These are phyloP conservation scores for Lymantria dispar DNA, from an alignment of 2,888 invertebrate species.

Conservation along the genomic window DNA sequence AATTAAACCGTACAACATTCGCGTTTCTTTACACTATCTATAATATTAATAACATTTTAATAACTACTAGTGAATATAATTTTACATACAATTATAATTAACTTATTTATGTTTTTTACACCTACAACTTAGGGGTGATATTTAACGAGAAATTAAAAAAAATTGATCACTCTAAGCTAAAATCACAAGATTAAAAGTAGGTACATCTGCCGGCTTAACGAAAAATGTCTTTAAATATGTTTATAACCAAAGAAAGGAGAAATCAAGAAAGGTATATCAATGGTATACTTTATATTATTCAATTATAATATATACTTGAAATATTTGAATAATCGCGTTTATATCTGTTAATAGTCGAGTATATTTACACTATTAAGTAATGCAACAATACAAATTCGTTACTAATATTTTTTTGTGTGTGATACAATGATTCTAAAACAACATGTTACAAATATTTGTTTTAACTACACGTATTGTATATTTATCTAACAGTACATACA, in stretches of 20 bases:
- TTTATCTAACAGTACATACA: not conserved
- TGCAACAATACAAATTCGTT: conserved; percentile 6
- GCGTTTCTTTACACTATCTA: conserved; percentile 54
- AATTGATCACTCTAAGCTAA: conserved; percentile 32
- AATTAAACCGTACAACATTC: conserved; percentile 49
- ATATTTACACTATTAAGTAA: conserved; percentile 5
- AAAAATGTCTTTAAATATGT: conserved; percentile 29
- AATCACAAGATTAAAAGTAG: conserved; percentile 33
- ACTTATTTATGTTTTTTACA: conserved; percentile 38
- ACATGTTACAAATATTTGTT: not conserved
- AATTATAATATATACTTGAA: conserved; percentile 6
- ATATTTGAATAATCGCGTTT: conserved; percentile 19
- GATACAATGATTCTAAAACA: not conserved
- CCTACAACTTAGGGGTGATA: conserved; percentile 35
- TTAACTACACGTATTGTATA: not conserved
- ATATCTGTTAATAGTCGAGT: conserved; percentile 9
- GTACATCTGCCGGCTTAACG: conserved; percentile 33
- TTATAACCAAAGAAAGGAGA: no score
- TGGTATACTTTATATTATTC: conserved; percentile 4
- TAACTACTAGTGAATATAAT: conserved; percentile 39
- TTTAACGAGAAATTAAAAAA: conserved; percentile 23
- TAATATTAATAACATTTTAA: conserved; percentile 40
- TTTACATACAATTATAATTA: conserved; percentile 40
- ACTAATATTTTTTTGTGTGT: conserved; percentile 6
- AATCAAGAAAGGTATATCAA: no score